These are phyloP conservation scores for Melitaea cinxia DNA, from an alignment of 1,140 invertebrate genomes.

Conservation along the genomic window DNA sequence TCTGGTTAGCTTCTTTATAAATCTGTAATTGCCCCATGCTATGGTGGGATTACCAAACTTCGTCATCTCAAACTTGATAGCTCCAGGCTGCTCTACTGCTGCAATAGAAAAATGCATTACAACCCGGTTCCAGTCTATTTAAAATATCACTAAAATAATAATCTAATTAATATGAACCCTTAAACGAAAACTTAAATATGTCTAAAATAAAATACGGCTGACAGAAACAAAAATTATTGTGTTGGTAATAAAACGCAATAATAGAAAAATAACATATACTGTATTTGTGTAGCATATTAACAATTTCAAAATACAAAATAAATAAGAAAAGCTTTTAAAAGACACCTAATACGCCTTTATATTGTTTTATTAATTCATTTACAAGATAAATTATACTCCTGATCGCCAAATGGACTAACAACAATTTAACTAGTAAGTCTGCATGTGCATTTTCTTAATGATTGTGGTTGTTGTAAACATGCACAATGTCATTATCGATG, in stretches of 20 bases:
- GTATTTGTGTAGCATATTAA: too few relatives aligned
- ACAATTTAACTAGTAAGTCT: too few relatives aligned
- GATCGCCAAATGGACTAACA: too few relatives aligned
- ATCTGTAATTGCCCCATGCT: constrained; percentile 65
- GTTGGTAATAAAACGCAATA: too few relatives aligned
- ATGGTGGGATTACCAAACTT: constrained; percentile 68
- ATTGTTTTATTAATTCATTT: too few relatives aligned
- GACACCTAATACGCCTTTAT: too few relatives aligned
- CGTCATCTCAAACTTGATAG: constrained; percentile 55
- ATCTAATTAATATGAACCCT: neutral
- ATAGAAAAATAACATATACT: too few relatives aligned
- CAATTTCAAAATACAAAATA: too few relatives aligned
- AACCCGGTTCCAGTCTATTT: neutral
- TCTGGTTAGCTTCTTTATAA: constrained; percentile 63
- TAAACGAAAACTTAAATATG: neutral
- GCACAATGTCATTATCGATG: constrained; percentile 24
- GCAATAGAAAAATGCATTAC: neutral
- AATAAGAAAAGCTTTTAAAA: too few relatives aligned
- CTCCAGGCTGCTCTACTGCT: neutral
- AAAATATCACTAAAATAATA: neutral
- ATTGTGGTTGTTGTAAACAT: constrained; percentile 28
- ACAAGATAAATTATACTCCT: too few relatives aligned
- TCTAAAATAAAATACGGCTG: too few relatives aligned
- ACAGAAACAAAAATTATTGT: too few relatives aligned
- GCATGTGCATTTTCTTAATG: constrained; percentile 2